Evolutionary conservation across 2,797 vertebrate genomes (phyloP).

Genomic region (Sebastes hopkinsi): DNA sequence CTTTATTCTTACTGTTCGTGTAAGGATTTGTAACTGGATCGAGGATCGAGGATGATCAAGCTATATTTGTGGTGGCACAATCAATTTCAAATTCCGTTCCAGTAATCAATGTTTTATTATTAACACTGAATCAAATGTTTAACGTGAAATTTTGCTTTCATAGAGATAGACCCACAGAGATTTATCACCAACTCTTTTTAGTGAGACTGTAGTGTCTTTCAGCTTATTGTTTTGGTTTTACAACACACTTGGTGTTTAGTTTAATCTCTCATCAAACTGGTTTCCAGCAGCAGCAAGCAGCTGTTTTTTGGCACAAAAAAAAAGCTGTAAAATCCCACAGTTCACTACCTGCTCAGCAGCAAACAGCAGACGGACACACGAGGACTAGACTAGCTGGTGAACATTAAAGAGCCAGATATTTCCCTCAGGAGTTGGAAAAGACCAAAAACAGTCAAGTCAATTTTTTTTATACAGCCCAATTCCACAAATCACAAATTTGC

Average conservation of each 20-base stretch:
- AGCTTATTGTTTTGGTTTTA: not conserved
- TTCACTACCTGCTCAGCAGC: not conserved
- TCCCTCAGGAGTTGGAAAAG: no score
- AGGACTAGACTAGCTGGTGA: no score
- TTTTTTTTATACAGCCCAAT: no score
- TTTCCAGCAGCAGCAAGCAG: not conserved
- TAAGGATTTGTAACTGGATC: not conserved
- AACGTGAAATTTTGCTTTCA: not conserved
- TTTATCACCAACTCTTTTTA: not conserved
- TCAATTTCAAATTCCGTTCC: not conserved
- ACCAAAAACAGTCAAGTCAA: no score
- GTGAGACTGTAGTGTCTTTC: not conserved
- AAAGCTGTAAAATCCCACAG: not conserved
- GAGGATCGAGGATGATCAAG: not conserved
- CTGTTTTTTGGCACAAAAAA: not conserved
- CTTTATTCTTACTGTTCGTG: not conserved
- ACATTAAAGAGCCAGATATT: no score
- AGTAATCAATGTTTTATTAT: not conserved
- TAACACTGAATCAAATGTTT: not conserved
- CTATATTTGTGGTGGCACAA: slow-evolving; percentile 3
- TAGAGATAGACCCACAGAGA: not conserved
- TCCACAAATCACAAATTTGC: no score
- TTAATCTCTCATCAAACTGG: not conserved
- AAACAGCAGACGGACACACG: no score
- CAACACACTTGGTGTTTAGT: not conserved